Base-by-base conservation (phyloP, 1,140 invertebrate genomes). In the Heliconius hermathena region DNA sequence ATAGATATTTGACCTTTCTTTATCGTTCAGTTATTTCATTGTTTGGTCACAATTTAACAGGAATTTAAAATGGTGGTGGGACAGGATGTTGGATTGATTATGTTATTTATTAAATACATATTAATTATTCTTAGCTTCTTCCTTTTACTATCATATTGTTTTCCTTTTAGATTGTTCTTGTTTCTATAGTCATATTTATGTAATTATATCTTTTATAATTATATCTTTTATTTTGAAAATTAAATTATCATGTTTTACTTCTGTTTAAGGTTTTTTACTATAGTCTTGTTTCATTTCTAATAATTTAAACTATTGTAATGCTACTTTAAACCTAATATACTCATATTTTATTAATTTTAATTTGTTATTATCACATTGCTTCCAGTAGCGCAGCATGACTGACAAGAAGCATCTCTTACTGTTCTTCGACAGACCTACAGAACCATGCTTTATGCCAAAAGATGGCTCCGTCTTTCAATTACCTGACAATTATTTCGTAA, bases 341-440 rank as follows among this genome's bases (percentile, higher is more conserved):
- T 20, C 0, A 8, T 36, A 13, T 46, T 46, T 0, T 16, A 5
- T 4, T 52, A 3, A 20, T 52, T 52, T 20, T 20, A 20, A 20
- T 52, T 49, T 49, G 18, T 60, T 20, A 13, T 36, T 52, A 33
- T 75, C 41, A 54, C 8, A 22, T 60, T 66, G 1, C 0, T 66
- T 75, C 1, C 16, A 54, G 29, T 66, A 18, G 0, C 11, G 20
- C 26, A 74, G 6, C 5, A 29, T 52, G 49, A 18, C 6, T 16
- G 84, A 84, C 57, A 93, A 89, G 73, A 81, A 85, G 33, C 84
- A 91, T 73, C 84, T 93, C 22, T 82, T 93, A 71, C 94, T 96
- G 79, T 95, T 98, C 52, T 97, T 97, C 91, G 97, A 98, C 89
- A 96, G 97, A 13, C 97, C 97, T 6, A 95, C 95, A 33, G 97